Base-by-base conservation (phyloP, 2,797 vertebrate genomes). In the Peromyscus attwateri region DNA sequence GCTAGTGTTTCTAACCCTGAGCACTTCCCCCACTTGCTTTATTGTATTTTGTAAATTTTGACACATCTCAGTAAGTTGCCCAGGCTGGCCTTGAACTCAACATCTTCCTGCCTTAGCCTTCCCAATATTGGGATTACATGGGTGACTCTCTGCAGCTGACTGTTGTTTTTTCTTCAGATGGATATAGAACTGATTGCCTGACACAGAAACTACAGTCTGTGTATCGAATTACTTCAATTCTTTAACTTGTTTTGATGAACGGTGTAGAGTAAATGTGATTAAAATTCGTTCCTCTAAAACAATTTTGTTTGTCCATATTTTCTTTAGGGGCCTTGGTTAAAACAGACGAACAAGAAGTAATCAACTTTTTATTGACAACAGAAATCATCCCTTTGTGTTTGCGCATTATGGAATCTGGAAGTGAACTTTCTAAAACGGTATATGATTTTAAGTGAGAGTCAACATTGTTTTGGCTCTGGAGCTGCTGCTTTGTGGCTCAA, bases 351-450 rank as follows among this genome's bases (percentile, higher is more conserved):
- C 99, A 99, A 98, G 99, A 99, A 98, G 99, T 99, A 97, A 99
- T 99, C 97, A 99, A 99, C 98, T 99, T 99, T 98, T 99, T 99
- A 94, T 95, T 99, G 96, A 99, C 99, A 57, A 99, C 99, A 97
- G 99, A 99, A 99, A 99, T 99, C 98, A 99, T 99, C 98, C 99
- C 99, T 10, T 98, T 99, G 79, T 99, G 99, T 98, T 99, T 99
- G 87, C 99, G 99, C 84, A 99, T 99, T 97, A 99, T 99, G 99
- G 99, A 99, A 98, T 99, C 99, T 52, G 99, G 99, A 97, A 99
- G 99, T 77, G 99, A 99, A 98, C 99, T 99, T 87, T 99, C 99
- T 91, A 99, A 99, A 99, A 99, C 99, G 98, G 99, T 99, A 99
- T 49, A 84, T 96, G 40, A 37, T 94, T 96, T 95, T 87, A 81